Base-by-base conservation (phyloP, 1,140 invertebrate species). In the Papilio polyxenes region DNA sequence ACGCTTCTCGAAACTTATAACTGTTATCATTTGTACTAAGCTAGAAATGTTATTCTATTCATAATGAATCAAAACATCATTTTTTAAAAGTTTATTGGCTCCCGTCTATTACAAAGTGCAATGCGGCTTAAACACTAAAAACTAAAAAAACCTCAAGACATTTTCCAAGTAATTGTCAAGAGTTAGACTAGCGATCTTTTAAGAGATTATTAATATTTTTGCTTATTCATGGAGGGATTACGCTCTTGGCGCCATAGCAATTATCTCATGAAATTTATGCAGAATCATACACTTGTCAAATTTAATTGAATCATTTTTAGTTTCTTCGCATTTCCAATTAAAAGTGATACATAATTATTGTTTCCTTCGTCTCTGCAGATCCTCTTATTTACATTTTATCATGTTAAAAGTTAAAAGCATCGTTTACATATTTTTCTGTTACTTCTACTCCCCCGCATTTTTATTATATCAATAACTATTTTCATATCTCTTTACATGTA, bases 381-480 rank as follows among this genome's bases (percentile, higher is more conserved):
- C 74, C 44, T 9, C 79, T 83, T 78, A 83, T 82, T 85, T 81
- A 72, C 82, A 83, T 82, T 81, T 83, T 82, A 85, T 83, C 77
- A 17, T 80, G 59, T 72, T 72, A 72, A 72, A 72, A 72, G 65
- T 72, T 81, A 78, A 81, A 83, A 83, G 62, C 31, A 82, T 82
- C 75, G 49, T 78, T 75, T 77, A 76, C 56, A 74, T 76, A 83
- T n/a, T 65, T 51, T 59, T 79, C 49, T 79, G 9, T 69, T 49
- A 49, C 40, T 56, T n/a, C 72, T 51, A 76, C 48, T 53, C 75
- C 49, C 13, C n/a, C 44, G 49, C 75, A 53, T 77, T 77, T 72
- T 77, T 77, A 77, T 53, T 77, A 20, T 53, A 56, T 77, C 75
- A 31, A 53, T 77, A 77, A 77, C 20, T 11, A 77, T 77, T 51